phyloP scores from a whole-genome alignment of 2,888 invertebrate species.

The Sepiola atlantica region DNA sequence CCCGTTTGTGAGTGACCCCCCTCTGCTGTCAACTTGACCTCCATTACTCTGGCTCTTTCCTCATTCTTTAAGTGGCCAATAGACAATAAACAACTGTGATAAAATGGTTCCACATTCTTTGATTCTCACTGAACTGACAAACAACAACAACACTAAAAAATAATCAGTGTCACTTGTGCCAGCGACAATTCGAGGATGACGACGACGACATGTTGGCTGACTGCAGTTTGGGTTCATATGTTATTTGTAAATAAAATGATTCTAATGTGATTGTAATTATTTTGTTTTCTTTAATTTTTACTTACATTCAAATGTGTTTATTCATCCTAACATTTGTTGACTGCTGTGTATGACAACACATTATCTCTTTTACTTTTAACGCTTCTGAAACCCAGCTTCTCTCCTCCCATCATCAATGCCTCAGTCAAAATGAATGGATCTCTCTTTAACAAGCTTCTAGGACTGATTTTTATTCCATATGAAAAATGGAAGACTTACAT shows the following conservation, averaged over 20 bases:
- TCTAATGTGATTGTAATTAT: not conserved
- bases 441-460: too few species aligned
- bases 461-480: too few species aligned
- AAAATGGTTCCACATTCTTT: not conserved
- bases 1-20: not conserved
- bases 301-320: not conserved
- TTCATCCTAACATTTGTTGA: too few species aligned
- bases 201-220: not conserved
- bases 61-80: not conserved
- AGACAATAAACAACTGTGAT: slow-evolving; percentile 20
- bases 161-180: slow-evolving; percentile 32
- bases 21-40: not conserved
- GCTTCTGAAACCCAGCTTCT: too few species aligned
- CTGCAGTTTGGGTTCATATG: slow-evolving; percentile 20
- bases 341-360: too few species aligned
- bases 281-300: not conserved
- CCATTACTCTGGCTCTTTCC: not conserved
- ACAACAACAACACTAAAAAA: not conserved
- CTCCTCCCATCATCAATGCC: too few species aligned
- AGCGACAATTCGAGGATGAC: not conserved
- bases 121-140: not conserved
- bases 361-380: too few species aligned
- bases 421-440: too few species aligned
- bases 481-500: too few species aligned
- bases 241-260: slow-evolving; percentile 32